Evolutionary conservation across 2,113 vertebrate species (phyloP), one percentile per base, ranked within the genome.

Genomic region (Callocephalon fimbriatum): DNA sequence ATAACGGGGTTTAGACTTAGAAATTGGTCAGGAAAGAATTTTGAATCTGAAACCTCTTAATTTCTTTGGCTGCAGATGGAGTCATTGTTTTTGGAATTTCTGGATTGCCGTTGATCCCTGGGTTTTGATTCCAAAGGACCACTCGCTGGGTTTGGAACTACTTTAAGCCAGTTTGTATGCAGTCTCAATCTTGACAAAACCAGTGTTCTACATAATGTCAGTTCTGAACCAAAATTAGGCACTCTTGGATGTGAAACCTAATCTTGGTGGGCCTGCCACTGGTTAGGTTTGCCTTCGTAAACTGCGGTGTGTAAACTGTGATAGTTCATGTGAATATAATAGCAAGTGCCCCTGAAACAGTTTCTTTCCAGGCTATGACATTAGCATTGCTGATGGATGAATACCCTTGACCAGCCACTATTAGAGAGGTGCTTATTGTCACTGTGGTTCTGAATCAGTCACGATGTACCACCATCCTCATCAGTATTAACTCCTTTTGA

Each of bases 11-110:
- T 51, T 31, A 79, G 77, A 38, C 66, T 91, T 62, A 68, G 4
- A 84, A 75, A 79, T 48, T 47, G 70, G 47, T 56, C 87, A 91
- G 61, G 59, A 75, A 87, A 54, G 12, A 59, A 81, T 87, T 86
- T 71, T 65, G 63, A 81, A 67, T 96, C 80, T 54, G 45, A 89
- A 96, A 35, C 42, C 38, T 91, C 51, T 89, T 53, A 65, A 90
- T 90, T 87, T 68, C 70, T 72, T 96, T 96, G 96, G 96, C 96
- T 94, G 84, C 58, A 53, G 44, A 85, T 32, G 61, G 62, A 94
- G 87, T 75, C 12, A 96, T 97, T 97, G 96, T 96, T 85, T 76
- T 47, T 29, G 53, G 74, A 26, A n/a, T 90, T 85, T 91, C 70
- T 91, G 95, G 37, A 17, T 67, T 94, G 86, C 32, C 82, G 70